These are phyloP conservation scores for Lasioglossum figueresi DNA, from an alignment of 2,888 invertebrate species.

Conservation along the genomic window DNA sequence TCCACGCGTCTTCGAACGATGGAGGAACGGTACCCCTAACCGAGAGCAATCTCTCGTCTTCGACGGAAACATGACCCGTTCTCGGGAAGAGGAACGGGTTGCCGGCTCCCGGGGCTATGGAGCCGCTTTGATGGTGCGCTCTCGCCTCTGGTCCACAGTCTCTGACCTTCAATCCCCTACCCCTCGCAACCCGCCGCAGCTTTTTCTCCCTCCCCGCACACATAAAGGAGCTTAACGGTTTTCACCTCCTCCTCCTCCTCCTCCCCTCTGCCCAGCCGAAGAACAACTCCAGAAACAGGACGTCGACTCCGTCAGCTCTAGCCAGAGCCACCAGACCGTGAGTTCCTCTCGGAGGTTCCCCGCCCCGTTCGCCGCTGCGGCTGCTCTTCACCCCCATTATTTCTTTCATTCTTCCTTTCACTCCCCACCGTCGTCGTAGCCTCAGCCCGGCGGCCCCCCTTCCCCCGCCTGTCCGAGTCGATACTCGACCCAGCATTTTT, in stretches of 20 bases:
- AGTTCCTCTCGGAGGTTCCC: background rate
- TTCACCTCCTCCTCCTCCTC: background rate
- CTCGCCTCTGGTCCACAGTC: background rate
- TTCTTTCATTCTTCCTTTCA: slow-evolving; percentile 18
- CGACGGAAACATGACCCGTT: background rate
- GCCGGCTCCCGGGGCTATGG: slow-evolving; percentile 3
- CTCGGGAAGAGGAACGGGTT: background rate
- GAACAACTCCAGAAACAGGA: slow-evolving; percentile 35
- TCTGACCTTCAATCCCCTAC: slow-evolving; percentile 14
- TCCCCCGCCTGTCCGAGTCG: slow-evolving; percentile 44
- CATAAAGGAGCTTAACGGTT: slow-evolving; percentile 47
- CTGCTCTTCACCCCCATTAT: slow-evolving; percentile 7
- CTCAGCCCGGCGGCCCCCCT: background rate
- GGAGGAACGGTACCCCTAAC: background rate
- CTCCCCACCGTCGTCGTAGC: background rate
- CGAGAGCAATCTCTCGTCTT: background rate
- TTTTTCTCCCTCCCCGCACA: background rate
- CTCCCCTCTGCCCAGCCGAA: background rate
- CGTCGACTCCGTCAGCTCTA: slow-evolving; percentile 22
- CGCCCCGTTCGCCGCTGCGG: background rate
- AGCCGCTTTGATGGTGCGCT: slow-evolving; percentile 1
- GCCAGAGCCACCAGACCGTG: slow-evolving; percentile 10
- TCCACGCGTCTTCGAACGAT: background rate
- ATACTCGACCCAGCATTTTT: slow-evolving; percentile 62
- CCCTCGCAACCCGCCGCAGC: background rate